A percentile compares a stretch with the other conserved stretches of the same genome.
These are phyloP conservation scores for Neogale vison DNA, from an alignment of 2,113 vertebrate species.

Conservation along the genomic window DNA sequence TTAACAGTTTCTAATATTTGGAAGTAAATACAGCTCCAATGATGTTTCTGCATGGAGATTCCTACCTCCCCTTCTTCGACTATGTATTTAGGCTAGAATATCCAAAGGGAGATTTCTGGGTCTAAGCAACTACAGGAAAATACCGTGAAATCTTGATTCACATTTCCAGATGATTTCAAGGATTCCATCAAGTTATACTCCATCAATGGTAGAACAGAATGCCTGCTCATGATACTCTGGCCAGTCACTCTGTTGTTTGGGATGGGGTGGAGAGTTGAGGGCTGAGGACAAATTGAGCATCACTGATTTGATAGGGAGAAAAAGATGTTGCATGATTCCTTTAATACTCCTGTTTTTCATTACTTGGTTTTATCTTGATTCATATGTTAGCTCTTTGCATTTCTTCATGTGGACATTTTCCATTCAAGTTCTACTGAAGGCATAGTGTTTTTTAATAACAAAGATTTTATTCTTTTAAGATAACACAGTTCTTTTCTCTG, in stretches of 20 bases:
- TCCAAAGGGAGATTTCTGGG: not conserved
- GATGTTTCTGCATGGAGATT: not conserved
- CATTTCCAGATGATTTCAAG: not conserved
- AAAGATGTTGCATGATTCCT: not conserved
- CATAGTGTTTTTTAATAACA: not conserved
- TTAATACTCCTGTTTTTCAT: not conserved
- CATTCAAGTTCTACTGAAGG: not conserved
- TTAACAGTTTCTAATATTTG: slow-evolving; percentile 9
- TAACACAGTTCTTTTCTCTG: not conserved
- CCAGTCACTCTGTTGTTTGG: not conserved
- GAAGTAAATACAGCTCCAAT: not conserved
- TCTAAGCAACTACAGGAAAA: not conserved
- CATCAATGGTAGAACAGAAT: not conserved
- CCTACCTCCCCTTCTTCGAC: not conserved
- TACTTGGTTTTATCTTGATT: not conserved
- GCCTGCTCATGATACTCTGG: not conserved
- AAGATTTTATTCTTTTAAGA: not conserved
- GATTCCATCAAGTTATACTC: not conserved
- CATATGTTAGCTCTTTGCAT: not conserved
- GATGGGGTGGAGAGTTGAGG: not conserved
- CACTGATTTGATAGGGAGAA: not conserved
- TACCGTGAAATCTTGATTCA: not conserved
- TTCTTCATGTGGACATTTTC: not conserved
- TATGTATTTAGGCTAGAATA: not conserved
- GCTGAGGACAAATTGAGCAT: not conserved